A percentile compares a stretch with the other conserved stretches of the same genome.
Conservation (phyloP, 2,113 vertebrate species). For the Numida meleagris region DNA sequence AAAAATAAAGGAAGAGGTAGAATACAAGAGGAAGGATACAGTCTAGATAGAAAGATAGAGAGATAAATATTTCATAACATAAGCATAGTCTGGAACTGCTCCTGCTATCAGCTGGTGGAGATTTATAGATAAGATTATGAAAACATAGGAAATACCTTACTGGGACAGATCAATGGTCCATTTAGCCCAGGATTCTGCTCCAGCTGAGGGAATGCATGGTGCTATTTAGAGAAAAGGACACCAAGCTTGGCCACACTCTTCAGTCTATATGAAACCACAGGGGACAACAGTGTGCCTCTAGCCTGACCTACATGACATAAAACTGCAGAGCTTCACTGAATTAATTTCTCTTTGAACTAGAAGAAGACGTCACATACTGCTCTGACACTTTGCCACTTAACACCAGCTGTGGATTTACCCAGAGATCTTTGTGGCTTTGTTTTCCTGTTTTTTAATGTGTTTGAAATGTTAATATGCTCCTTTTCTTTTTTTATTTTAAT, state of each 20-base stretch:
- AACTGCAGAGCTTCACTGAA: conserved; percentile 35
- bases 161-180: not conserved
- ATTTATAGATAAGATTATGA: conserved; percentile 5
- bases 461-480: conserved; percentile 58
- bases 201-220: not conserved
- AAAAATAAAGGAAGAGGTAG: not conserved
- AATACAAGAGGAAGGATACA: not conserved
- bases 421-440: conserved; percentile 43
- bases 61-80: conserved; percentile 29
- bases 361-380: not conserved
- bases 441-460: conserved; percentile 25
- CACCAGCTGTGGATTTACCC: conserved; percentile 9
- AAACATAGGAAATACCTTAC: not conserved
- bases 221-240: not conserved
- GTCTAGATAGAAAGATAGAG: not conserved
- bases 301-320: conserved; percentile 49
- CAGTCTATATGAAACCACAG: conserved; percentile 30
- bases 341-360: conserved; percentile 58
- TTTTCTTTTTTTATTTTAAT: not conserved
- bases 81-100: not conserved
- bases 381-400: conserved; percentile 16
- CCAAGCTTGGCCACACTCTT: not conserved
- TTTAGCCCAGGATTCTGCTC: not conserved
- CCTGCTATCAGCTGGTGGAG: not conserved
- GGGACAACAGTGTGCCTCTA: not conserved